Conservation (phyloP, 2,888 invertebrate species). For the Caenorhabditis plicata region DNA sequence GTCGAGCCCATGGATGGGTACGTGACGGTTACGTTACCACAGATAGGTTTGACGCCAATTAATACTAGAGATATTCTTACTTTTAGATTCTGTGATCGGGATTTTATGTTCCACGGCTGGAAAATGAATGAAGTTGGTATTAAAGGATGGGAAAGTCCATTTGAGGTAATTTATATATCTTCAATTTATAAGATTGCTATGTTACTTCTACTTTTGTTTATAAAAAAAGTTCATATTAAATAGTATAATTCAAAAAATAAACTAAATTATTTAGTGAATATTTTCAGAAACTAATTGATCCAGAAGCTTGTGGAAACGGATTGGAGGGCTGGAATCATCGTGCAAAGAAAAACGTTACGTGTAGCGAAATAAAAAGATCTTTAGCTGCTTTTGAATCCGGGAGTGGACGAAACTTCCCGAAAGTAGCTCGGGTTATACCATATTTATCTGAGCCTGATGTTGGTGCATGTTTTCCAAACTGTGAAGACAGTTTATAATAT, state of each 20-base stretch:
- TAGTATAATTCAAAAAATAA: too few species aligned
- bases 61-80: too few species aligned
- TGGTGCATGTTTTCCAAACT: constrained; percentile 51
- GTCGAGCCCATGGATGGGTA: constrained; percentile 53
- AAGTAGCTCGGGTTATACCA: constrained; percentile 40
- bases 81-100: constrained; percentile 27
- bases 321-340: constrained; percentile 33
- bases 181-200: background rate
- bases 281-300: constrained; percentile 1
- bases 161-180: constrained; percentile 25
- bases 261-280: background rate
- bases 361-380: background rate
- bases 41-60: constrained; percentile 29
- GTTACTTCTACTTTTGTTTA: constrained; percentile 1
- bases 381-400: constrained; percentile 37
- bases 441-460: constrained; percentile 44
- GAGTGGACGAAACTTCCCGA: constrained; percentile 39
- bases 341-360: constrained; percentile 19
- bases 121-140: constrained; percentile 41
- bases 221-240: too few species aligned
- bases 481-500: constrained; percentile 38
- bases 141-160: constrained; percentile 49
- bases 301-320: constrained; percentile 34
- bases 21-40: constrained; percentile 51
- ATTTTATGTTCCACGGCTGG: constrained; percentile 61